A percentile compares a stretch with the other conserved stretches of the same genome.
These are phyloP conservation scores for Eurytemora carolleeae DNA, from an alignment of 1,140 invertebrate genomes.

Conservation along the genomic window DNA sequence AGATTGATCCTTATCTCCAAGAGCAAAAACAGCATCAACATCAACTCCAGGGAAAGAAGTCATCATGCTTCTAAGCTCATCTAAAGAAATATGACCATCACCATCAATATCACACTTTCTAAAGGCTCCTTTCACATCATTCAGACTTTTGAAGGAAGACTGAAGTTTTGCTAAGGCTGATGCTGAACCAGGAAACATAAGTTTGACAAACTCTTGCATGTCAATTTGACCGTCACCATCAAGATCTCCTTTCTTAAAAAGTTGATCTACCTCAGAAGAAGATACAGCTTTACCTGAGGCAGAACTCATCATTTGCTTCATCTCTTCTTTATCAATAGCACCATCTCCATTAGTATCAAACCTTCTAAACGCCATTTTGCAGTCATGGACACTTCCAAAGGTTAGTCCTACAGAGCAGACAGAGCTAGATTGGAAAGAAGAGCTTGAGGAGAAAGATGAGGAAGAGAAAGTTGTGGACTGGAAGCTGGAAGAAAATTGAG, in stretches of 20 bases:
- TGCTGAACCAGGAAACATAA: neutral
- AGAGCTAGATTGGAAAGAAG: neutral
- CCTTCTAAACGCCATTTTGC: neutral
- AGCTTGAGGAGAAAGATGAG: neutral
- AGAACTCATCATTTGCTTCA: neutral
- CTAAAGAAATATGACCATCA: neutral
- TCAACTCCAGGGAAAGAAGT: neutral
- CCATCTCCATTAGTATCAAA: neutral
- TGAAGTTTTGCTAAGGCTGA: neutral
- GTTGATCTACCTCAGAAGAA: neutral
- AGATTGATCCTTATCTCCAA: neutral
- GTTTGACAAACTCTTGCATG: neutral
- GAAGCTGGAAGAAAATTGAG: neutral
- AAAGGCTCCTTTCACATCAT: neutral
- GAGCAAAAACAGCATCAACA: neutral
- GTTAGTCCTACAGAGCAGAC: neutral
- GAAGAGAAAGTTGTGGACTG: neutral
- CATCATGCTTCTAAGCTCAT: neutral
- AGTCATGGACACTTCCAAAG: neutral
- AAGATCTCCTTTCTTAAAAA: neutral
- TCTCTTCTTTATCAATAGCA: neutral
- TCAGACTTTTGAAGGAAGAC: neutral
- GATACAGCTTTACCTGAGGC: neutral
- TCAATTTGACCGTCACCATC: neutral
- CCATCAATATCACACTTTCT: neutral